Base-by-base conservation (phyloP, 2,888 invertebrate species). In the Heliconius charithonia region DNA sequence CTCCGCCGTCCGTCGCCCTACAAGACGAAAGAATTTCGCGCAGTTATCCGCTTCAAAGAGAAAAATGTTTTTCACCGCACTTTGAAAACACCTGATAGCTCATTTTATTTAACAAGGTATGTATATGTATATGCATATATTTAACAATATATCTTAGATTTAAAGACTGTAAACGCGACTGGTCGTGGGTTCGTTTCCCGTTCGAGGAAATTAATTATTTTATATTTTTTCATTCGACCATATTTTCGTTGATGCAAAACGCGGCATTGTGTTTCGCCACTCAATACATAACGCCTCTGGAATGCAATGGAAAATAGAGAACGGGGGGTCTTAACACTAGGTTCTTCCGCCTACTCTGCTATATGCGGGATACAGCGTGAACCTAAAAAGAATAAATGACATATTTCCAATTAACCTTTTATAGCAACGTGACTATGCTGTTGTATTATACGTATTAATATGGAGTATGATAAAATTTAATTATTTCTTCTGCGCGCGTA, bases 11-110 rank as follows among this genome's bases (percentile, higher is more conserved):
- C 84, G 84, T 86, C 85, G 90, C 91, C 89, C 91, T 91, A 93
- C 93, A 93, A 89, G 91, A 89, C 89, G 87, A 92, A 89, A 86
- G 94, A 91, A 94, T 94, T 91, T 91, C 89, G 88, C 91, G 89
- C 92, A 91, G 90, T 90, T 91, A 89, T 87, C 86, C 85, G 88
- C 85, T 87, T 89, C 89, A 90, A 91, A 92, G 90, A 87, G 87
- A 86, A 86, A 88, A 87, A 82, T 78, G 87, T 93, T 93, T 94
- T 93, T 93, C 89, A 88, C 80, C 80, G 78, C 81, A 85, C 89
- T 87, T 89, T 90, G 90, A 88, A 92, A 90, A 86, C 89, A 85
- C 81, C 90, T 91, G 92, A 93, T 93, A 90, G 93, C 91, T 92
- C 91, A 91, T 93, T 93, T 92, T 89, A 89, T 93, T 93, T 92